Evolutionary conservation across 2,113 vertebrate species (phyloP).

Genomic region (Megaceryle maxima): DNA sequence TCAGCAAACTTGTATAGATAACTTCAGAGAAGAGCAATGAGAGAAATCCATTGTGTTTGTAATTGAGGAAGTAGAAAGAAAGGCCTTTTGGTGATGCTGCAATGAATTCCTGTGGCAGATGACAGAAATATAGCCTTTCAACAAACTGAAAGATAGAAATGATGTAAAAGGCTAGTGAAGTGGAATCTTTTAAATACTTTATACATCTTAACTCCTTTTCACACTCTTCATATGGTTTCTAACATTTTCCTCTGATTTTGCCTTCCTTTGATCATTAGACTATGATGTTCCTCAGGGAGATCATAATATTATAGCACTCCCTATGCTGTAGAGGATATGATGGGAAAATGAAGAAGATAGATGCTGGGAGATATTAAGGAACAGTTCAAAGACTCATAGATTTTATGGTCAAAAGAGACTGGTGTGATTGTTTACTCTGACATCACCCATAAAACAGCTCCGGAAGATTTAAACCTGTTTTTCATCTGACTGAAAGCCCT

Average conservation of each 20-base stretch:
- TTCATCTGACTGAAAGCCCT: not conserved
- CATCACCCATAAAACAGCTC: not conserved
- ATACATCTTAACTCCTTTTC: not conserved
- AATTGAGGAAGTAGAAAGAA: not conserved
- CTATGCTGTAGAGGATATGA: not conserved
- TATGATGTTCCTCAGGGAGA: not conserved
- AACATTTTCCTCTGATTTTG: not conserved
- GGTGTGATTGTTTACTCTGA: not conserved
- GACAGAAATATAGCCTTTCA: not conserved
- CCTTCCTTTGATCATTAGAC: conserved; percentile 1
- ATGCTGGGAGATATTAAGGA: not conserved
- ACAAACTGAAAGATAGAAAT: not conserved
- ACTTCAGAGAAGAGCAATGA: not conserved
- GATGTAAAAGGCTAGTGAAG: not conserved
- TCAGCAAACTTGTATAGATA: not conserved
- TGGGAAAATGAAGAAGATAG: not conserved
- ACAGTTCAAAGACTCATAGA: not conserved
- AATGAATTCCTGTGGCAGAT: not conserved
- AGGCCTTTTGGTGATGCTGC: not conserved
- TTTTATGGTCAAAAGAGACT: not conserved
- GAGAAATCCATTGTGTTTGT: not conserved
- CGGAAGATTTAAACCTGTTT: not conserved
- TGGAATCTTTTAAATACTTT: not conserved
- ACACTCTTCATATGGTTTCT: not conserved
- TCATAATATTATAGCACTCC: not conserved